A percentile compares a stretch with the other conserved stretches of the same genome.
Conservation (phyloP, 2,797 vertebrate species). For the Chrysocyon brachyurus region DNA sequence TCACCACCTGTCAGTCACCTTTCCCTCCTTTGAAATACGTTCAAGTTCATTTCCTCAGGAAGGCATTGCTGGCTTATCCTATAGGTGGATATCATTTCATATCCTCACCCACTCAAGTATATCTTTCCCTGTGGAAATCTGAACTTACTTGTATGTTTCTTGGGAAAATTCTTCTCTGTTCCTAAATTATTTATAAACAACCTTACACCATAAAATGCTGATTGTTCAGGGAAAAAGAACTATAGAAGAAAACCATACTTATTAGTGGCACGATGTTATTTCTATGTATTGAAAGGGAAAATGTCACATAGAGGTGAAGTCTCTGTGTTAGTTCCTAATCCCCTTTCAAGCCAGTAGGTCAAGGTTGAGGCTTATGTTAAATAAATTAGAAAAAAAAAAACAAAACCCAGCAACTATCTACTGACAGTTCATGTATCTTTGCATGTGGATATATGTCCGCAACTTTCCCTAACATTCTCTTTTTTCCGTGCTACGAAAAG, state of each 20-base stretch:
- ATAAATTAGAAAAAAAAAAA: background rate
- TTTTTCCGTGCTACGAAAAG: background rate
- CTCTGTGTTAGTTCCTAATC: background rate
- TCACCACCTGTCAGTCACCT: background rate
- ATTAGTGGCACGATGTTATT: background rate
- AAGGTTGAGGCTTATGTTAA: background rate
- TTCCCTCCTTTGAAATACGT: background rate
- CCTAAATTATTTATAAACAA: background rate
- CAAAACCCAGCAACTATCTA: background rate
- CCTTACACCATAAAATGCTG: background rate
- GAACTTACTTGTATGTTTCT: constrained; percentile 24
- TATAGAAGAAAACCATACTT: constrained; percentile 26
- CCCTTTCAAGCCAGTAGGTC: constrained; percentile 24
- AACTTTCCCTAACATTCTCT: background rate
- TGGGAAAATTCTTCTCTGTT: background rate
- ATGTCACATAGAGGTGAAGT: background rate
- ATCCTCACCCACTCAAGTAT: background rate
- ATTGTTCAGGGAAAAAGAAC: background rate
- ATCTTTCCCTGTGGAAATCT: background rate
- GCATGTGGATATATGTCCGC: background rate
- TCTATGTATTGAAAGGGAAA: constrained; percentile 23
- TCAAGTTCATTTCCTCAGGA: constrained; percentile 53
- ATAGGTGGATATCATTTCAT: constrained; percentile 53
- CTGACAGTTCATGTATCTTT: background rate
- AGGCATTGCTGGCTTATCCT: background rate